Evolutionary conservation across 2,888 invertebrate genomes (phyloP), one percentile per base, ranked within the genome.

Genomic region (Orgyia antiqua): DNA sequence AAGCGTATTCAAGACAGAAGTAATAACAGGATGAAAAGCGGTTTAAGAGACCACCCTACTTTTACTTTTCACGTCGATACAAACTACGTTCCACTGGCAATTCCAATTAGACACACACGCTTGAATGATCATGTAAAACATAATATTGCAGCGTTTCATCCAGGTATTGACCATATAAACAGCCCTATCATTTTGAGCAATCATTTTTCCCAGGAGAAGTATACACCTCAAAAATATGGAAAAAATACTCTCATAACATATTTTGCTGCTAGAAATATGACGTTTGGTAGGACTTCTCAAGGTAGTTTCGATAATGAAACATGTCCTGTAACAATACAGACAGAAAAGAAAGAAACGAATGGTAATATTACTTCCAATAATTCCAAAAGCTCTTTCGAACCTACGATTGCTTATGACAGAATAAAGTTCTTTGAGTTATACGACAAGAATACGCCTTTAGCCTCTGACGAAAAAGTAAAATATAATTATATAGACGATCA

Each of bases 351-450:
- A 11, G 23, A 11, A 11, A 23, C 23, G 7, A 11, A 4, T 7
- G 11, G 4, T 11, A 12, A 19, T 21, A 25, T 10, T 8, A n/a
- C 15, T 3, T 17, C 8, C 5, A 29, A 12, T 20, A 27, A 11
- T 9, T n/a, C n/a, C n/a, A n/a, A 6, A 9, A 5, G 36, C 29
- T 7, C 7, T 13, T 9, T 4, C 4, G 7, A 2, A 20, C 24
- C 33, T 17, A 52, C 58, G 17, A 59, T 56, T 2, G 27, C 39
- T 10, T 58, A 72, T 26, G 80, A 82, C 29, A 78, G 60, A 64
- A 69, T 83, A 8, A 82, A 69, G 35, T 83, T 83, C 46, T 83
- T 83, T 36, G 82, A 84, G 58, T 53, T 73, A 7, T 78, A 83
- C 41, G 82, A 83, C 31, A 66, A 55, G 24, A 45, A 65, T 23